phyloP scores from a whole-genome alignment of 2,797 vertebrate genomes.

The Alca torda region DNA sequence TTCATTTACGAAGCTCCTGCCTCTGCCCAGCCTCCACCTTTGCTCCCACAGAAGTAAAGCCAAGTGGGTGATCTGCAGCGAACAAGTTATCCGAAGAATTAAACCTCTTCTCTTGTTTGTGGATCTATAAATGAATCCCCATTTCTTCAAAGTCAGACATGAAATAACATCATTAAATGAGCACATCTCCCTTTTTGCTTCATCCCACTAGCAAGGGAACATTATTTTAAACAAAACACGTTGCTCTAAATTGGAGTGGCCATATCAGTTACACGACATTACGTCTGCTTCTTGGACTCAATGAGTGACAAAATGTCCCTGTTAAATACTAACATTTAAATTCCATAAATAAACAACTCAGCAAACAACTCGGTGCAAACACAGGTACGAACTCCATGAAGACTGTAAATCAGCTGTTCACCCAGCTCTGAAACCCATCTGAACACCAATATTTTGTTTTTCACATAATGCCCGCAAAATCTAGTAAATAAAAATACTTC shows the following conservation, averaged over 20 bases:
- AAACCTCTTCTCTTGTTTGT: background rate
- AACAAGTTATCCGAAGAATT: background rate
- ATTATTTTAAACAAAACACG: background rate
- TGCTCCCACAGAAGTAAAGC: background rate
- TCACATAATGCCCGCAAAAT: background rate
- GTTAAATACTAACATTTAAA: background rate
- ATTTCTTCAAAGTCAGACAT: background rate
- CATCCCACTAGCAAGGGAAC: background rate
- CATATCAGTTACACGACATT: accelerated
- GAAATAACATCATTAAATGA: background rate
- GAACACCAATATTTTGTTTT: background rate
- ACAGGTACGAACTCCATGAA: background rate
- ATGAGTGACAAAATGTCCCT: background rate
- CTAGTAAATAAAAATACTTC: background rate
- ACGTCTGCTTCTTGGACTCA: background rate
- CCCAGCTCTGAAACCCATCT: background rate
- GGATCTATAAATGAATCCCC: background rate
- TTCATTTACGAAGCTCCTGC: background rate
- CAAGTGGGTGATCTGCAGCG: background rate
- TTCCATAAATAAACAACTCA: background rate
- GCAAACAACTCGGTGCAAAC: background rate
- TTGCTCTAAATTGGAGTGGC: background rate
- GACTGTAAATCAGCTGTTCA: background rate
- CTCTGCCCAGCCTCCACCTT: background rate
- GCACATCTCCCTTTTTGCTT: background rate